Evolutionary conservation across 2,797 vertebrate genomes (phyloP).

Genomic region (Enteromius trimaculatus): DNA sequence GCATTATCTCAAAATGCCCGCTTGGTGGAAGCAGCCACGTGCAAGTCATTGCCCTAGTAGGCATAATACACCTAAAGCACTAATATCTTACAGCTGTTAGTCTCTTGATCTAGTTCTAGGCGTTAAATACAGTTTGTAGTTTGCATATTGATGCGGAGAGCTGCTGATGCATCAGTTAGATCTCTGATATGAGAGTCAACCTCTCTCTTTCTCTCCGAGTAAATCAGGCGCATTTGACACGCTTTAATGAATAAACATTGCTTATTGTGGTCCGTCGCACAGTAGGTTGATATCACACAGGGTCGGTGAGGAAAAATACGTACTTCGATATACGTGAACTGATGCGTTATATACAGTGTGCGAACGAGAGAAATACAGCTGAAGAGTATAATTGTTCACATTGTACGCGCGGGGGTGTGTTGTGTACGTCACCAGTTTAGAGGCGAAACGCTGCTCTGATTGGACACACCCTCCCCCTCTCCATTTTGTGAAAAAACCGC

Average conservation of each 20-base stretch:
- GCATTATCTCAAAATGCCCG: conserved; percentile 61
- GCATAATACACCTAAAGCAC: background rate
- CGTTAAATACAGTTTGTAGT: background rate
- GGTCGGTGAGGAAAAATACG: no score
- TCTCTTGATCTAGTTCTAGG: background rate
- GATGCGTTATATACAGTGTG: background rate
- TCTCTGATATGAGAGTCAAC: background rate
- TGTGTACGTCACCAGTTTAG: conserved; percentile 33
- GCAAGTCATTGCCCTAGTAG: conserved; percentile 14
- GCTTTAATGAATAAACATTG: background rate
- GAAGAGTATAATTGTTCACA: background rate
- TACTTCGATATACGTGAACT: background rate
- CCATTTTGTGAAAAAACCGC: conserved; percentile 60
- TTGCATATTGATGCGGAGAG: background rate
- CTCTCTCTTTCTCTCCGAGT: background rate
- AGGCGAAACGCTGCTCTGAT: conserved; percentile 42
- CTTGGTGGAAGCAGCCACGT: conserved; percentile 64
- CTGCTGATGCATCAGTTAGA: background rate
- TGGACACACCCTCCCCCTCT: conserved; percentile 56
- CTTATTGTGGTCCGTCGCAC: background rate
- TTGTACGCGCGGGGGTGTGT: conserved; percentile 49
- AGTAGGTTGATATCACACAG: background rate
- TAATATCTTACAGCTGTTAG: background rate
- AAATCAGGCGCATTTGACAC: background rate
- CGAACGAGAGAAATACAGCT: background rate